Base-by-base conservation (phyloP, 37 sponge, comb jelly and placozoan genomes). In the Crambe crambe region DNA sequence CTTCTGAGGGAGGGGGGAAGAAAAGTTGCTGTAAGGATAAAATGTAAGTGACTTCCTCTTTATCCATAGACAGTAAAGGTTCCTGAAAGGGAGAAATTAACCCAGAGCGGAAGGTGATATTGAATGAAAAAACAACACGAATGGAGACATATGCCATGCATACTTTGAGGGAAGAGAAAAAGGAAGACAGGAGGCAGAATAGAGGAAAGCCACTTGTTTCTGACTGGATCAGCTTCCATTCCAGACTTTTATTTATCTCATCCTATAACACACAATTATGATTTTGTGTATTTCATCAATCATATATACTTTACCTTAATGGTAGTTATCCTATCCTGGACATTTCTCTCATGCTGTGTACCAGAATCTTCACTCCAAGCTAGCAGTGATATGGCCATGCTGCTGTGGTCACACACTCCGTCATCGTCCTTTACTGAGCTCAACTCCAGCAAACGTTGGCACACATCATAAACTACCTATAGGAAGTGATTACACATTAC, bases 221-320 rank as follows among this genome's bases (percentile, higher is more conserved):
- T 37, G 70, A 47, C 6, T 47, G 10, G 57, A 74, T 26, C 36
- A 74, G 29, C 29, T 32, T 74, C 75, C 75, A 74, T 31, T 74
- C 34, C 59, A 47, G 30, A 30, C 57, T 74, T 30, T 27, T 8
- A 3, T 74, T 74, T 36, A 74, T 29, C 67, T 66, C 67, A 9
- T 32, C 30, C 67, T 66, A 2, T 59, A 27, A 20, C 18, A 20
- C 18, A 18, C 18, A 18, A 18, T n/a, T n/a, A n/a, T n/a, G n/a
- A n/a, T n/a, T n/a, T n/a, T n/a, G n/a, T n/a, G n/a, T n/a, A n/a
- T n/a, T n/a, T 6, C 56, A n/a, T 59, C 26, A 3, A 10, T 3
- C 0, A n/a, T n/a, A n/a, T n/a, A n/a, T n/a, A n/a, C n/a, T n/a
- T n/a, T n/a, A n/a, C n/a, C n/a, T n/a, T n/a, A n/a, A n/a, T n/a